Evolutionary conservation across 2,888 invertebrate species (phyloP).

Genomic region (Teleiodes luculella): DNA sequence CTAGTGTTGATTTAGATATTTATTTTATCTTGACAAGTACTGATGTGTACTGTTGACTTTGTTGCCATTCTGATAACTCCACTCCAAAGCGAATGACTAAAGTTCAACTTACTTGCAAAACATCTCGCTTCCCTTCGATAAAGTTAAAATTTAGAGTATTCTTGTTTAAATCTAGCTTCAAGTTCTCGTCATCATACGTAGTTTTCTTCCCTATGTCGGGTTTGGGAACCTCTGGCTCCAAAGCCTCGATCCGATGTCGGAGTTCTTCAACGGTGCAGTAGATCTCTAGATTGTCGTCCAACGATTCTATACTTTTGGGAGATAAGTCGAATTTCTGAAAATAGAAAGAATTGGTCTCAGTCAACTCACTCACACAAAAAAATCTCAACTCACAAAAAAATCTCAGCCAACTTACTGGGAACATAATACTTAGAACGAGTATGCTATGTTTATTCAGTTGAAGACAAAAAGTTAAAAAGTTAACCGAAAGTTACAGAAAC

Average conservation of each 20-base stretch:
- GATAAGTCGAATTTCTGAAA: constrained; percentile 71
- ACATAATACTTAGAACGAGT: too few relatives aligned
- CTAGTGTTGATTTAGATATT: too few relatives aligned
- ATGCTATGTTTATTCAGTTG: too few relatives aligned
- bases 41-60: background rate
- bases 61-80: background rate
- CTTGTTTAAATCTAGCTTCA: constrained; percentile 59
- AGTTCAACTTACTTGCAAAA: constrained; percentile 56
- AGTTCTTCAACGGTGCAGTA: constrained; percentile 84
- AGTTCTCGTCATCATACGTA: constrained; percentile 44
- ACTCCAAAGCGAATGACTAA: background rate
- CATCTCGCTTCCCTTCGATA: constrained; percentile 70
- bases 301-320: constrained; percentile 68
- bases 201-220: constrained; percentile 39
- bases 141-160: constrained; percentile 71
- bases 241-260: constrained; percentile 71
- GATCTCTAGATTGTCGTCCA: constrained; percentile 80
- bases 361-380: too few relatives aligned
- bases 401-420: too few relatives aligned
- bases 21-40: background rate
- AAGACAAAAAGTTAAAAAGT: too few relatives aligned
- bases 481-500: too few relatives aligned
- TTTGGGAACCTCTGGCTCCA: constrained; percentile 62
- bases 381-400: too few relatives aligned
- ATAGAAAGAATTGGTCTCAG: background rate